A percentile compares a stretch with the other conserved stretches of the same genome.
Evolutionary conservation across 2,113 vertebrate species (phyloP).

Genomic region (Mormyrus iriodes): DNA sequence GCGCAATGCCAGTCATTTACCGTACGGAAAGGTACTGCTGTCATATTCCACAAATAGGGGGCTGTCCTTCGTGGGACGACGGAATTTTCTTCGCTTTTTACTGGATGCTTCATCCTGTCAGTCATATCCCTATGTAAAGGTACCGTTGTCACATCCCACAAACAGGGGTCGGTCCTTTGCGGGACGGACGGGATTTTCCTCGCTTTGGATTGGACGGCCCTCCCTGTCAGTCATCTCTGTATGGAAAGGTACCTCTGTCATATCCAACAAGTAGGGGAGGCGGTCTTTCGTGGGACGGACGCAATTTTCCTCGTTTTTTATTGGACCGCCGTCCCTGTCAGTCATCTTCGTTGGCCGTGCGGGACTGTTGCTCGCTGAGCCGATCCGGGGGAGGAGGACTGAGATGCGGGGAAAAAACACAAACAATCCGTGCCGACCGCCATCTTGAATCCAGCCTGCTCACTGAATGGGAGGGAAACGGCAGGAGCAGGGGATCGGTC

Average conservation of each 20-base stretch:
- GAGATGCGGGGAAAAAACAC: slow-evolving; percentile 40
- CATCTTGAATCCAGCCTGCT: slow-evolving; percentile 73
- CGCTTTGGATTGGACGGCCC: not conserved
- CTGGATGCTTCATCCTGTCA: not conserved
- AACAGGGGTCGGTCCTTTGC: not conserved
- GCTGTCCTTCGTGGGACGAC: not conserved
- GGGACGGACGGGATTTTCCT: not conserved
- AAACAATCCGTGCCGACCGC: slow-evolving; percentile 73
- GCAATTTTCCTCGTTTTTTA: slow-evolving; percentile 12
- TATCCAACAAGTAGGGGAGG: not conserved
- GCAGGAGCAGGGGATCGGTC: slow-evolving; percentile 24
- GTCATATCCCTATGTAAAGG: not conserved
- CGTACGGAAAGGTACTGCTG: not conserved
- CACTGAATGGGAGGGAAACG: slow-evolving; percentile 56
- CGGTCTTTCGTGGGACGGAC: slow-evolving; percentile 6
- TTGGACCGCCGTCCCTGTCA: slow-evolving; percentile 35
- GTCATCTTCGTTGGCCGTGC: slow-evolving; percentile 21
- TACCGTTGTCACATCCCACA: not conserved
- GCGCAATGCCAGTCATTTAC: slow-evolving; percentile 5
- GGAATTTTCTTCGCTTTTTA: not conserved
- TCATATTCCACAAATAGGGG: not conserved
- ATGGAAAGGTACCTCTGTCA: not conserved
- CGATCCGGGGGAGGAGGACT: slow-evolving; percentile 14
- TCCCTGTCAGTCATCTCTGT: not conserved
- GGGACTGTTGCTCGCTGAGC: not conserved